Base-by-base conservation (phyloP, 2,797 vertebrate genomes). In the Sebastes diploproa region DNA sequence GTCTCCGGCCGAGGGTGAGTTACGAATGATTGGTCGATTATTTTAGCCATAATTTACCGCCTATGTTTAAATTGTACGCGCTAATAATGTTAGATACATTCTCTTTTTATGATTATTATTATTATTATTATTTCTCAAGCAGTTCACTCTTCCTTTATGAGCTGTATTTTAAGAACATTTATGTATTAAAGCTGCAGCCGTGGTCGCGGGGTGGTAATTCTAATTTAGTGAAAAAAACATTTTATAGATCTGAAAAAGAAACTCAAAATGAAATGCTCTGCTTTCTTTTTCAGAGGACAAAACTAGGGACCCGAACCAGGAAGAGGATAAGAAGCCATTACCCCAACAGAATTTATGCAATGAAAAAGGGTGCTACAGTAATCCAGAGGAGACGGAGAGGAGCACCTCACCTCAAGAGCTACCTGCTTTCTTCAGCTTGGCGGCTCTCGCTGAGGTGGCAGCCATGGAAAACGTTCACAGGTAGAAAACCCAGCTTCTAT, bases 401-500 rank as follows among this genome's bases (percentile, higher is more conserved):
- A 96, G 96, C 75, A 88, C 96, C 0, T 91, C 95, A 82, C 95
- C 98, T 70, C 91, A 88, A 38, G 92, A 94, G 80, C 92, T 96
- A 79, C 96, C 96, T 61, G 96, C 98, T 1, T 99, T 99, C 95
- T 99, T 99, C 86, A 99, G 98, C 91, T 94, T 99, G 70, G 96
- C 98, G 18, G 98, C 98, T 22, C 96, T 99, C n/a, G 98, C 98
- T 6, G 98, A 99, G 88, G 98, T 99, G 22, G 98, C 98, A 27
- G 98, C 98, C 91, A 99, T 99, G 98, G 98, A 99, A 92, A 99
- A 99, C 1, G 97, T 96, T 91, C 98, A 98, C 96, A 98, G 98
- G 98, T 99, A 83, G 12, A 65, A 34, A 42, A 18, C 20, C 11
- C 3, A 32, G 20, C 36, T 25, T 60, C 22, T 8, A 11, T 3